Evolutionary conservation across 2,888 invertebrate genomes (phyloP), one percentile per base, ranked within the genome.

Genomic region (Unio delphinus): DNA sequence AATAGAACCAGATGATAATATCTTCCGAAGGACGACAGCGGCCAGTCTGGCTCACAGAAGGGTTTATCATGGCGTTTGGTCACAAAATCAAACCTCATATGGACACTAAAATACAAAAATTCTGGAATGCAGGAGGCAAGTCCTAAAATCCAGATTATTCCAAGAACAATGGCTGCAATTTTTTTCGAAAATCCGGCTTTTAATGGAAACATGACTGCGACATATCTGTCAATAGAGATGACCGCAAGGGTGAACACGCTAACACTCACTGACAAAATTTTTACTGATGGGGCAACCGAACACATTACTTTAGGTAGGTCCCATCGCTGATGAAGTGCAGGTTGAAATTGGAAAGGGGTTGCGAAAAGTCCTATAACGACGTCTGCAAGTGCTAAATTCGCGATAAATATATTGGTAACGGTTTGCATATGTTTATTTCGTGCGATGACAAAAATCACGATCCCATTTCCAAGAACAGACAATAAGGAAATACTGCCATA

Each of bases 281-380:
- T 95, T 17, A 96, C 94, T 90, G 95, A 96, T 0, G 96, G 96
- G 80, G 96, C 95, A 88, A 96, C 94, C 0, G 95, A 93, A 88
- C 96, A 96, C 94, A 96, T 94, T 88, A 96, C 95, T 86, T 93
- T 91, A 0, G 96, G 96, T 63, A 96, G 92, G 82, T 94, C 93
- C 96, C 96, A 96, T 78, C 94, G 92, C 90, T 96, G 96, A 17
- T 96, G 92, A 62, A 96, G 90, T 3, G 96, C 96, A 4, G 96
- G 95, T 92, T 96, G 95, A 88, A 96, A 96, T 94, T 95, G 92
- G 91, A 96, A 96, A 78, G 96, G 96, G 88, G 95, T 95, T 75
- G 94, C 94, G 87, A 96, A 95, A 81, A 95, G 91, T 72, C 95
- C 95, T 86, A 96, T 95, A 76, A 95, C 94, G 85, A 96, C 95